Percentiles rank a stretch among this genome's conserved stretches.
These are phyloP conservation scores for Eupristina koningsbergeri DNA, from an alignment of 1,140 invertebrate species.

Conservation along the genomic window DNA sequence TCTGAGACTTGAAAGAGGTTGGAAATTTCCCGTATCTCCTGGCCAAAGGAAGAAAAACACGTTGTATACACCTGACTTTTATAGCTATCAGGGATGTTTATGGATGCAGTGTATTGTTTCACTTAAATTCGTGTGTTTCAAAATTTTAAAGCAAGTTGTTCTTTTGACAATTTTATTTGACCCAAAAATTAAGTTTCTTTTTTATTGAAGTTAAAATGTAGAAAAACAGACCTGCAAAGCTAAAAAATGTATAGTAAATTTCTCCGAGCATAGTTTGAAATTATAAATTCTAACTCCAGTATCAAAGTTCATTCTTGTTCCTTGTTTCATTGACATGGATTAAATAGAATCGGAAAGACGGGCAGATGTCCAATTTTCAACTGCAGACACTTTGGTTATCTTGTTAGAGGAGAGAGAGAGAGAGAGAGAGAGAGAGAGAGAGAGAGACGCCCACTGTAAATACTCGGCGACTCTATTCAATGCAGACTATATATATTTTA, in stretches of 20 bases:
- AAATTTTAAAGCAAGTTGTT: not conserved
- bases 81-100: not conserved
- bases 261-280: too few species aligned
- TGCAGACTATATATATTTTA: not conserved
- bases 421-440: too few species aligned
- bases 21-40: slow-evolving; percentile 43
- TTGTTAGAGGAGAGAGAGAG: too few species aligned
- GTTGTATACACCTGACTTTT: slow-evolving; percentile 14
- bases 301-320: too few species aligned
- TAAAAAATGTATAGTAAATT: too few species aligned
- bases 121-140: not conserved
- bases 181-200: too few species aligned
- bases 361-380: too few species aligned
- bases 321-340: too few species aligned
- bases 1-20: slow-evolving; percentile 22
- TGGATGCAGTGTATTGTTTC: not conserved
- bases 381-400: not conserved
- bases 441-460: not conserved
- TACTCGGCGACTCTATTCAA: not conserved
- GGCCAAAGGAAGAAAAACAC: not conserved
- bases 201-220: too few species aligned
- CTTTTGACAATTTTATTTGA: not conserved
- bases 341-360: too few species aligned
- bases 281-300: too few species aligned
- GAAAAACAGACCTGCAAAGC: too few species aligned